Evolutionary conservation across 2,888 invertebrate genomes (phyloP), one percentile per base, ranked within the genome.

Genomic region (Ernsta delagoae): DNA sequence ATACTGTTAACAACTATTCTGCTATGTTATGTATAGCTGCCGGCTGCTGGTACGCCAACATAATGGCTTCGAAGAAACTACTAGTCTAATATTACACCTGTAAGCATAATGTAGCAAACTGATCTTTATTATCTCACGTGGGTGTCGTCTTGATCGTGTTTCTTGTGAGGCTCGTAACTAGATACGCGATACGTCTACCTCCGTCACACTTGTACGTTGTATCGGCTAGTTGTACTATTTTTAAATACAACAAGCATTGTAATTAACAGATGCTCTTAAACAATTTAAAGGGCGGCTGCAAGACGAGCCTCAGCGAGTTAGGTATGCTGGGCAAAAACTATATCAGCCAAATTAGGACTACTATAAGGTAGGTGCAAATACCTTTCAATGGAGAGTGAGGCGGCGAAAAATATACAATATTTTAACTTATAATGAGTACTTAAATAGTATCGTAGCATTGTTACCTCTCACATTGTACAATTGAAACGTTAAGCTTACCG

Each of bases 401-500:
- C 53, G 59, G 69, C 56, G 36, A 48, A 24, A 59, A 59, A 64
- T 59, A 59, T 36, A 64, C 64, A 62, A 56, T 43, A 50, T 69
- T 69, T 59, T 24, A 70, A 70, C 59, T 64, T 59, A 54, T 59
- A 70, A 70, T 69, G 64, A 59, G 36, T 36, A 36, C 43, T 54
- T 64, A 45, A 2, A 8, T 41, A 3, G 24, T 63, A 69, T 59
- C 59, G 69, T 64, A 70, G 59, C 43, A 70, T 59, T 54, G 50
- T 70, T 64, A 59, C 34, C 24, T 57, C 50, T 57, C 53, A 59
- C 36, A 59, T 50, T 31, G 31, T 62, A 63, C 57, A 68, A 68
- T 68, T 68, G 63, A 50, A 69, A 64, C 59, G 50, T 59, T 63
- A 59, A 64, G 59, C 53, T 64, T 59, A 64, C 53, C 69, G 69